These are phyloP conservation scores for Brachypalpus laphriformis DNA, from an alignment of 2,888 invertebrate species.

Conservation along the genomic window DNA sequence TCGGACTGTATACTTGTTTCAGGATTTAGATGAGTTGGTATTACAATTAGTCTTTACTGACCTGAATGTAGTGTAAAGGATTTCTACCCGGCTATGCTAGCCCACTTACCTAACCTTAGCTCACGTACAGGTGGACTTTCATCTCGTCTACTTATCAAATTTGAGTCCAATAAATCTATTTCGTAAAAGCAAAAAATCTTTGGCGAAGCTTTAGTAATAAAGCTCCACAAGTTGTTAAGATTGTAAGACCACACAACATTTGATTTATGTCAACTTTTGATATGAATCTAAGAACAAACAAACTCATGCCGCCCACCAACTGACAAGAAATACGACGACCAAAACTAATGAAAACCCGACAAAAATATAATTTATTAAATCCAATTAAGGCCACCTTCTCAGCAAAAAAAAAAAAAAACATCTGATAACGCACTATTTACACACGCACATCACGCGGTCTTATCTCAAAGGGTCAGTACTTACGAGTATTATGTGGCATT, in stretches of 20 bases:
- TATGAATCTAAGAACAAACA: conserved; percentile 1
- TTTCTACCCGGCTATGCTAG: too few relatives aligned
- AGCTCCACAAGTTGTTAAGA: not conserved
- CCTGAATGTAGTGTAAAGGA: too few relatives aligned
- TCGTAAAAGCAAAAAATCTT: not conserved
- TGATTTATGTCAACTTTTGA: conserved; percentile 9
- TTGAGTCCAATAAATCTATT: not conserved
- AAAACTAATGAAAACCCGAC: not conserved
- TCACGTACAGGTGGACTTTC: too few relatives aligned
- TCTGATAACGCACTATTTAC: conserved; percentile 30
- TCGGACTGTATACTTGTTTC: too few relatives aligned
- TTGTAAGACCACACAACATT: not conserved
- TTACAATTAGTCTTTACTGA: too few relatives aligned
- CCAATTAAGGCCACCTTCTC: conserved; percentile 48
- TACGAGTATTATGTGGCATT: not conserved
- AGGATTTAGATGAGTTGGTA: too few relatives aligned
- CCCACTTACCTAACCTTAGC: too few relatives aligned
- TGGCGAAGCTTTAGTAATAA: not conserved
- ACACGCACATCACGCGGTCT: conserved; percentile 30
- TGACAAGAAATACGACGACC: not conserved
- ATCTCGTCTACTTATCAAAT: not conserved
- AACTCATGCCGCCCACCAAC: not conserved
- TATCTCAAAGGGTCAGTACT: conserved; percentile 59
- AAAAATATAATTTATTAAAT: conserved; percentile 11
- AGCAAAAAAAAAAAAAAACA: not conserved